These are phyloP conservation scores for Ephialtes manifestator DNA, from an alignment of 2,888 invertebrate species.

Conservation along the genomic window DNA sequence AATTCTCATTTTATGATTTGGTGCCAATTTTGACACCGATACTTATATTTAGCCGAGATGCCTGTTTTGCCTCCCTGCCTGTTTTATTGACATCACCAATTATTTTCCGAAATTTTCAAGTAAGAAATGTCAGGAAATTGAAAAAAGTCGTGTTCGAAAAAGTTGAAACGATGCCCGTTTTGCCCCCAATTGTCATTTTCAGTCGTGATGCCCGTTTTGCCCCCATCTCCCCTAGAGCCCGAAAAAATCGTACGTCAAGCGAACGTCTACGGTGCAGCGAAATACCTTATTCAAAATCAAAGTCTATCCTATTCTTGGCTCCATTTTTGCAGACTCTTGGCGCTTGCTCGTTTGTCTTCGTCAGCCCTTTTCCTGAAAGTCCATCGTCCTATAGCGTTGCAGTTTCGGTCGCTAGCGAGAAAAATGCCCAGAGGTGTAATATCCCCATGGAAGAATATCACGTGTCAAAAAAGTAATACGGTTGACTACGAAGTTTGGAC, in stretches of 20 bases:
- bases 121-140: no score
- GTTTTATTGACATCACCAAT: no score
- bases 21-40: no score
- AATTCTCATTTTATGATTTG: no score
- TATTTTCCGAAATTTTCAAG: no score
- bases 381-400: not conserved
- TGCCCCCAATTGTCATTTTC: no score
- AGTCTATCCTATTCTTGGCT: conserved; percentile 8
- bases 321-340: not conserved
- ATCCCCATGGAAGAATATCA: not conserved
- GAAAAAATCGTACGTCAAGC: not conserved
- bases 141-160: no score
- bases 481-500: not conserved
- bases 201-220: no score
- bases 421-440: not conserved
- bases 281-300: conserved; percentile 15
- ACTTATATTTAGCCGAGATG: no score
- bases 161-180: no score
- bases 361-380: not conserved
- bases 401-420: not conserved
- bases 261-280: not conserved
- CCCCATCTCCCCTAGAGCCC: no score
- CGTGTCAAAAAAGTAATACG: not conserved
- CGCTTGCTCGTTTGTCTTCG: not conserved
- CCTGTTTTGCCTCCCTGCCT: no score